A percentile compares a stretch with the other conserved stretches of the same genome.
Evolutionary conservation across 2,113 vertebrate genomes (phyloP).

Genomic region (Hypomesus transpacificus): DNA sequence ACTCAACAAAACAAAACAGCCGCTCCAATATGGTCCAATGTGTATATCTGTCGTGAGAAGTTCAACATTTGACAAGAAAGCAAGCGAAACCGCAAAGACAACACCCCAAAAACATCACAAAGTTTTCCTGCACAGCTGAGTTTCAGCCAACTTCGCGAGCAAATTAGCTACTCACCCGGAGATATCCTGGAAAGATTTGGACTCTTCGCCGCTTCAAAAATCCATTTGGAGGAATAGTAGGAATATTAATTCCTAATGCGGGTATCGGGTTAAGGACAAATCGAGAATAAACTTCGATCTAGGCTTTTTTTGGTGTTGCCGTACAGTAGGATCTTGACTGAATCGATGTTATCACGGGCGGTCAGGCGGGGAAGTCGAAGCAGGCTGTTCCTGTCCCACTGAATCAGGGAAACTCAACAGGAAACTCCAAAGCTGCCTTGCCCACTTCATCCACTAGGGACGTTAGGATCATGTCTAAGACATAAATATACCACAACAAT

Average conservation of each 20-base stretch:
- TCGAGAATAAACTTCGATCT: neutral
- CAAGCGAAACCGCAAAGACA: neutral
- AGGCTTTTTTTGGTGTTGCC: slow-evolving; percentile 8
- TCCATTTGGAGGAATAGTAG: slow-evolving; percentile 32
- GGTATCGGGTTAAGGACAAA: neutral
- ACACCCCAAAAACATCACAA: slow-evolving; percentile 10
- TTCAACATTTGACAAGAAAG: too few species aligned
- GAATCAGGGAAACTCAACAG: slow-evolving; percentile 70
- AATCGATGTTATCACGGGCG: slow-evolving; percentile 55
- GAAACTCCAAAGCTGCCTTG: slow-evolving; percentile 56
- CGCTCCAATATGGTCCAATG: too few species aligned
- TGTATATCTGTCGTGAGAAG: too few species aligned
- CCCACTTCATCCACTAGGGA: slow-evolving; percentile 48
- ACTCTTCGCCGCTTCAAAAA: slow-evolving; percentile 4
- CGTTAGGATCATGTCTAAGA: slow-evolving; percentile 3
- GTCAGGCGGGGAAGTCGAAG: slow-evolving; percentile 35
- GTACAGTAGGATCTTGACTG: slow-evolving; percentile 41
- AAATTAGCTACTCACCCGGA: slow-evolving; percentile 54
- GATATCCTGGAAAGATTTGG: slow-evolving; percentile 36
- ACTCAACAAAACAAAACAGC: neutral
- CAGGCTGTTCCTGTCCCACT: slow-evolving; percentile 73
- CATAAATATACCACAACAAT: neutral
- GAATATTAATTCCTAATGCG: neutral
- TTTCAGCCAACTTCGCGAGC: slow-evolving; percentile 28
- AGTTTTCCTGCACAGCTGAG: slow-evolving; percentile 18